Base-by-base conservation (phyloP, 2,797 vertebrate species). In the Psittacula echo region DNA sequence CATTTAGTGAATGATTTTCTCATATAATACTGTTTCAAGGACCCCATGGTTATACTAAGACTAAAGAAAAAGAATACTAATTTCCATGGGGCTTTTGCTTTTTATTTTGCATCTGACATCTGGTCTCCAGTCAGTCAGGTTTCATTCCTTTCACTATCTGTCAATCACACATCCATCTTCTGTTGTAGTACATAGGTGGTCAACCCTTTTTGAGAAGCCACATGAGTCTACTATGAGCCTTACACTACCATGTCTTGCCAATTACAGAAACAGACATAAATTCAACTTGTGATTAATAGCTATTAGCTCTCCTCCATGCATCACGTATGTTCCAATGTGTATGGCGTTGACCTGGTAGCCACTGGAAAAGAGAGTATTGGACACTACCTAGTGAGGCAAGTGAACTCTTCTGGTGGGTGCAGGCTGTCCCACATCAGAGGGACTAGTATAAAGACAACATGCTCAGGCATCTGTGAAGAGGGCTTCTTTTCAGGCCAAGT, bases 291-390 rank as follows among this genome's bases (percentile, higher is more conserved):
- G 24, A 70, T 62, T 16, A 70, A 72, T 0, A 76, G 78, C 41
- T 26, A 21, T 0, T 1, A 64, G 30, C 22, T 73, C 53, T 77
- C 54, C 79, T 51, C 66, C 56, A 78, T 21, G 18, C 9, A 24
- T 18, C 39, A 30, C 8, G 6, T 10, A 5, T 4, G 34, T 54
- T 85, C 26, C 3, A 4, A 41, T 10, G 21, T 0, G 11, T 5
- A 44, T 2, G 56, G 58, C 8, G 7, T 66, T 75, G 39, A 70
- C 6, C 17, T 5, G 7, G 54, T 5, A 88, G 60, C 23, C 47
- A 5, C 0, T 73, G 64, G 29, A 66, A 81, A 86, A 73, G 10
- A 78, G 32, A 10, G 9, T 29, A 21, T 1, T 70, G 42, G 21
- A 39, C 24, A 82, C 34, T 15, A 48, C 7, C 62, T 56, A 72